Evolutionary conservation across 1,140 invertebrate genomes (phyloP), one percentile per base, ranked within the genome.

Genomic region (Argopecten irradians): DNA sequence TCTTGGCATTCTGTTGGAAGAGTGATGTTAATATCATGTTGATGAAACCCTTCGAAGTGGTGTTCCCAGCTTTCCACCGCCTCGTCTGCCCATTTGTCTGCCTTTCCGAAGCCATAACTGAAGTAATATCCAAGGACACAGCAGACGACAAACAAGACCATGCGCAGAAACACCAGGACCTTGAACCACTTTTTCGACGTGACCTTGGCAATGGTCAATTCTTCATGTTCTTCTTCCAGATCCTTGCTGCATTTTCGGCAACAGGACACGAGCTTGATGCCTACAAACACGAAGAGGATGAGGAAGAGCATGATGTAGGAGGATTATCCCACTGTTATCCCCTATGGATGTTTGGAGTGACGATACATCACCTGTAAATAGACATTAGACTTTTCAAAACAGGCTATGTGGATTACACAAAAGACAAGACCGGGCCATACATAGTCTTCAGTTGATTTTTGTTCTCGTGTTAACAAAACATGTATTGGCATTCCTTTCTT

Each of bases 171-270:
- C 1, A 71, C 55, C 22, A 71, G 55, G 28, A 71, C 55, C 55
- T 71, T 71, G 55, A 71, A 71, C 55, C 55, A 71, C 5, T 71
- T 71, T 71, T 71, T 71, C 22, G 55, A 71, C 2, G 55, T 71
- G 55, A 71, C 55, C 55, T 71, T 71, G 14, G 55, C 55, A 71
- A 71, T 28, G 55, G 55, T 71, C n/a, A 71, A 11, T 28, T 71
- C 55, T 11, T 71, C 55, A 16, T 71, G 55, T 71, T 71, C 22
- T n/a, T 71, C 55, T 71, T 71, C 55, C 55, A 71, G 55, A 16
- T 71, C 55, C 55, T 71, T 71, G 55, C 55, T 71, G 55, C n/a
- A 71, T 71, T 71, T 71, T 71, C 55, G 55, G 22, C 55, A 71
- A 71, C 55, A 71, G 8, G 55, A 71, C 55, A 71, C 55, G 22